Conservation (phyloP, 2,113 vertebrate species). For the Apodemus speciosus region DNA sequence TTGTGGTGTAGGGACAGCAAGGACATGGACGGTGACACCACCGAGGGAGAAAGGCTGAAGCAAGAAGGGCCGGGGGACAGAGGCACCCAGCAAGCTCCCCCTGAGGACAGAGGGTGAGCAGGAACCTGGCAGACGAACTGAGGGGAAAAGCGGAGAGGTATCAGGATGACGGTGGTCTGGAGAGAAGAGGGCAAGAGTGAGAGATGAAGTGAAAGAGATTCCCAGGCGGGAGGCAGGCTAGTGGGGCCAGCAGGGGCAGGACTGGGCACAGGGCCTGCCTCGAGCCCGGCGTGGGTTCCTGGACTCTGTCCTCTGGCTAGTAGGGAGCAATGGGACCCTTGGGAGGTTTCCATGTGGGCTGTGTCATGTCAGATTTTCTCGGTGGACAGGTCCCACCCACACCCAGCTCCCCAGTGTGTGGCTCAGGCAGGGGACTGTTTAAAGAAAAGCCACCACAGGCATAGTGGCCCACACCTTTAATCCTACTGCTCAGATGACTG, state of each 20-base stretch:
- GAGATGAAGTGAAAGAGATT: constrained; percentile 45
- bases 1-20: background rate
- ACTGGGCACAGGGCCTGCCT: background rate
- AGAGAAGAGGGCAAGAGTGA: background rate
- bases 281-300: background rate
- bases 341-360: background rate
- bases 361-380: background rate
- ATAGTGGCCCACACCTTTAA: background rate
- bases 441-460: background rate
- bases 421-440: background rate
- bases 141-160: background rate
- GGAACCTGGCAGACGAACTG: background rate
- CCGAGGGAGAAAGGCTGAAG: too few relatives aligned
- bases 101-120: background rate
- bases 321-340: background rate
- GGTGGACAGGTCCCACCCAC: background rate
- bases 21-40: background rate
- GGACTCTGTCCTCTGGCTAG: background rate
- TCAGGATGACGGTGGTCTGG: background rate
- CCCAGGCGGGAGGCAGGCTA: background rate
- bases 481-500: too few relatives aligned
- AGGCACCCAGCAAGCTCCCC: background rate
- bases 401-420: background rate
- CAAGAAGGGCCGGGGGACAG: too few relatives aligned
- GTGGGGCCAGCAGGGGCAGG: background rate